phyloP scores from a whole-genome alignment of 2,888 invertebrate genomes.

The Megalurothrips usitatus region DNA sequence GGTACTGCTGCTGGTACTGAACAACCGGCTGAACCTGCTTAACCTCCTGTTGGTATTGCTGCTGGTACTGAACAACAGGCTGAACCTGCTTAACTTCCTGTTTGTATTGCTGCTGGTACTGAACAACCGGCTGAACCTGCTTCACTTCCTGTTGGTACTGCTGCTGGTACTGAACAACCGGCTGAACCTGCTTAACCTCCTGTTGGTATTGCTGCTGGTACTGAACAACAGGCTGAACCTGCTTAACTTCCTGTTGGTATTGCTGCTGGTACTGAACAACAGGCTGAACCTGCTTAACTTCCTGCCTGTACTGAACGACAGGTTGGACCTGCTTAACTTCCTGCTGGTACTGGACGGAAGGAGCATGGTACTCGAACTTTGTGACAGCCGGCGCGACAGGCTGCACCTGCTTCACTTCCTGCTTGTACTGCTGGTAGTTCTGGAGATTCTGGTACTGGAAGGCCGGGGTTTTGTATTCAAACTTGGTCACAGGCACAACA shows the following conservation, averaged over 20 bases:
- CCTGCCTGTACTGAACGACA: conserved; percentile 20
- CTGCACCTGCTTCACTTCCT: not conserved
- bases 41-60: not conserved
- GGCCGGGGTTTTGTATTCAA: conserved; percentile 12
- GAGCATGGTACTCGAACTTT: conserved; percentile 38
- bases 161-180: conserved; percentile 31
- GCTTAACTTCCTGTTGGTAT: not conserved
- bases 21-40: conserved; percentile 30
- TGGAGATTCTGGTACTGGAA: not conserved
- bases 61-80: not conserved
- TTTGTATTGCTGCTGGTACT: not conserved
- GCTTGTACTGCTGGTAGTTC: conserved; percentile 12
- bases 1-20: conserved; percentile 27
- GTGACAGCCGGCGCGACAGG: conserved; percentile 32
- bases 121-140: not conserved
- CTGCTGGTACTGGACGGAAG: conserved; percentile 32
- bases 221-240: not conserved
- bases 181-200: conserved; percentile 28
- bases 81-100: not conserved
- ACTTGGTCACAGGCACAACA: not conserved
- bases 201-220: conserved; percentile 28
- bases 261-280: conserved; percentile 28
- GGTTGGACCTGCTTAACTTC: not conserved
- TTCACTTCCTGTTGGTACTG: conserved; percentile 30
- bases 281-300: conserved; percentile 28